phyloP scores from a whole-genome alignment of 2,797 vertebrate species.

The Pogonophryne albipinna region DNA sequence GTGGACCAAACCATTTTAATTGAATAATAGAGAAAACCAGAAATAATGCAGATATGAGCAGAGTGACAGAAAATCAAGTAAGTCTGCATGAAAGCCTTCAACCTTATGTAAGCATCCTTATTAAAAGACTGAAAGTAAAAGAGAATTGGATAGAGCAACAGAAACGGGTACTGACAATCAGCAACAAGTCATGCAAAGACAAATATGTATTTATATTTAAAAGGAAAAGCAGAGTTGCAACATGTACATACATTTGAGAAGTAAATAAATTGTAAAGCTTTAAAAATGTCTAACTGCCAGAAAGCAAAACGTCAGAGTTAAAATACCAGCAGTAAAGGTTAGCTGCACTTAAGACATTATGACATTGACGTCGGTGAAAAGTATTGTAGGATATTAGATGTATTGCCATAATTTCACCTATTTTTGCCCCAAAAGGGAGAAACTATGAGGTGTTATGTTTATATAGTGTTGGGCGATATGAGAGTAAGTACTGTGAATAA shows the following conservation, averaged over 20 bases:
- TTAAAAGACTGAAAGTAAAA: too few relatives aligned
- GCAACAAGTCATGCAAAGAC: neutral
- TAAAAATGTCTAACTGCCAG: neutral
- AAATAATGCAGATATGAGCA: neutral
- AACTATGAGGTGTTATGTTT: slow-evolving; percentile 28
- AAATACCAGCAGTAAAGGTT: neutral
- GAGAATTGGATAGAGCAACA: neutral
- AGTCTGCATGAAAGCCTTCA: neutral
- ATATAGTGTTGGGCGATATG: neutral
- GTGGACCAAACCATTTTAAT: neutral
- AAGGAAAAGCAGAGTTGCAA: neutral
- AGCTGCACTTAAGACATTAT: slow-evolving; percentile 2
- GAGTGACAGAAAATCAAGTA: slow-evolving; percentile 9
- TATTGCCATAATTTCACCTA: neutral
- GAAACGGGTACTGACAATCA: neutral
- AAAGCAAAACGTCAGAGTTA: neutral
- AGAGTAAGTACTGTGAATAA: too few relatives aligned
- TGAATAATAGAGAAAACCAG: neutral
- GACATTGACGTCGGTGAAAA: neutral
- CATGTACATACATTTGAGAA: neutral
- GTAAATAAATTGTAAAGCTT: neutral
- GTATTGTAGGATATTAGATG: neutral
- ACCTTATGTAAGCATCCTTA: neutral
- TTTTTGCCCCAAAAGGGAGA: slow-evolving; percentile 10
- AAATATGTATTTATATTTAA: neutral